phyloP scores from a whole-genome alignment of 37 sponge, comb jelly and placozoan genomes.

The Aphrocallistes beatrix region DNA sequence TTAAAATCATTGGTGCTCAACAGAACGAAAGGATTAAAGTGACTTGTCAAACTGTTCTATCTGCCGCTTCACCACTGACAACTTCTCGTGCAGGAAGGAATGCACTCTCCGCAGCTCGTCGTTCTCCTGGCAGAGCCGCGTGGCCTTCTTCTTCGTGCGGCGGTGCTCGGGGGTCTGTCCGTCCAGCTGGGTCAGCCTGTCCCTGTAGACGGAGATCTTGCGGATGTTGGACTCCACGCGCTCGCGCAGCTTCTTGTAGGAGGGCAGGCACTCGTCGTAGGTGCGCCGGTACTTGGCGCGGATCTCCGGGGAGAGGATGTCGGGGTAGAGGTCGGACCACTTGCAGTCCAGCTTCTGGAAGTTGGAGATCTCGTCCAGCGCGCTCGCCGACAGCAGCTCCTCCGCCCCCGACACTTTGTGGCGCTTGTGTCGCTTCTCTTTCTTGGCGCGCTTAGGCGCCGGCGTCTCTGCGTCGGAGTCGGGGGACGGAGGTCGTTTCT shows the following conservation, averaged over 20 bases:
- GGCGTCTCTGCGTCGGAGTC: not conserved
- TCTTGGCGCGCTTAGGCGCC: not conserved
- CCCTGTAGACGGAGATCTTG: not conserved
- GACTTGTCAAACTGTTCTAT: constrained; percentile 5
- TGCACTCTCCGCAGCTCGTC: not conserved
- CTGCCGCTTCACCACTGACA: not conserved
- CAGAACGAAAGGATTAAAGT: not conserved
- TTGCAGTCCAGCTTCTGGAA: not conserved
- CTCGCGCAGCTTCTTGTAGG: not conserved
- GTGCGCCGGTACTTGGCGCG: not conserved
- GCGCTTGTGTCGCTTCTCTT: not conserved
- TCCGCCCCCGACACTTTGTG: not conserved
- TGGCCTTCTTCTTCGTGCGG: not conserved
- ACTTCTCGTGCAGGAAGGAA: not conserved
- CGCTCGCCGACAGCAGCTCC: not conserved
- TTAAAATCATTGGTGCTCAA: too few relatives aligned
- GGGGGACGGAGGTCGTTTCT: not conserved
- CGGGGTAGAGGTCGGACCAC: not conserved
- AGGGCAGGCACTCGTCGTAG: not conserved
- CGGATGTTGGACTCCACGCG: not conserved
- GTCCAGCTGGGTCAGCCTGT: not conserved
- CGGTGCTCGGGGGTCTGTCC: not conserved
- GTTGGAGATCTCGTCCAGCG: not conserved
- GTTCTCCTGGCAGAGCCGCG: constrained; percentile 5
- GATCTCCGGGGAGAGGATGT: not conserved